A percentile compares a stretch with the other conserved stretches of the same genome.
Evolutionary conservation across 2,797 vertebrate species (phyloP).

Genomic region (Neomorphus geoffroyi): DNA sequence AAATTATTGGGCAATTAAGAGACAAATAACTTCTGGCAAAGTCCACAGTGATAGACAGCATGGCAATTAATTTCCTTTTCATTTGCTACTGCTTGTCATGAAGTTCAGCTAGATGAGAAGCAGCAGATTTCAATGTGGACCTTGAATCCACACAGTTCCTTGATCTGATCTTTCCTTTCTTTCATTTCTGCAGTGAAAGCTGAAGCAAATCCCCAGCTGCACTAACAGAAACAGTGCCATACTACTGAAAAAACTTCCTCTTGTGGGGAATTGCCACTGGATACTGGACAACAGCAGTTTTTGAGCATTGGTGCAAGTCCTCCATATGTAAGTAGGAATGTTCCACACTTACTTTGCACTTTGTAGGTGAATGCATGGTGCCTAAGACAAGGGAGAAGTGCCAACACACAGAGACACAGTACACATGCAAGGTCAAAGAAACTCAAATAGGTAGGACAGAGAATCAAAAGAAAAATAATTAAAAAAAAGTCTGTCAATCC

Average conservation of each 20-base stretch:
- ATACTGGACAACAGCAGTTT: background rate
- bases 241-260: rapidly evolving
- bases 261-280: background rate
- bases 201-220: background rate
- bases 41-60: background rate
- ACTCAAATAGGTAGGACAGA: background rate
- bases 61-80: background rate
- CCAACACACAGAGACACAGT: background rate
- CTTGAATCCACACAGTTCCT: background rate
- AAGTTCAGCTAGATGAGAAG: background rate
- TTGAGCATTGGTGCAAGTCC: no score
- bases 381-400: background rate
- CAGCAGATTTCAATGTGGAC: background rate
- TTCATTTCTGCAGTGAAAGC: background rate
- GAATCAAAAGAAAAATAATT: background rate
- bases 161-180: background rate
- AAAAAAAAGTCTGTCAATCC: background rate
- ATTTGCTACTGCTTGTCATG: background rate
- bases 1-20: background rate
- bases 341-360: background rate
- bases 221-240: background rate
- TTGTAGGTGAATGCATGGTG: background rate
- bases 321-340: background rate
- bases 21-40: background rate
- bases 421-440: background rate